Conservation (phyloP, 2,113 vertebrate species). For the Thryonomys swinderianus region DNA sequence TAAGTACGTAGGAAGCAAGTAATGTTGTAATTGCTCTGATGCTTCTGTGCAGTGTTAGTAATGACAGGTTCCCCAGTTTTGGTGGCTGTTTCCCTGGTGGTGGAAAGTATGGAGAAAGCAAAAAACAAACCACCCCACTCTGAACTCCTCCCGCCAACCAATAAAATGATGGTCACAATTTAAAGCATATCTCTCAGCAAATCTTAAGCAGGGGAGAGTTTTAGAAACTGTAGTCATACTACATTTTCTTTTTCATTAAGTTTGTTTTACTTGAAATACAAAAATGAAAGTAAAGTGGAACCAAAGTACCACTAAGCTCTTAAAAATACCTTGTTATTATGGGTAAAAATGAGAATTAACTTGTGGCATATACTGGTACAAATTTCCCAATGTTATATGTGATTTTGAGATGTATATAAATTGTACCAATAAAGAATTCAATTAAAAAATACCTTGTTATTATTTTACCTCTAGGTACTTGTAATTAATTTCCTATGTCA, state of each 20-base stretch:
- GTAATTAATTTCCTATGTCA: not conserved
- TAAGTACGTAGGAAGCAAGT: not conserved
- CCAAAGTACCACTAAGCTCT: not conserved
- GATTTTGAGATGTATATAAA: too few species aligned
- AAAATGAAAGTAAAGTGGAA: not conserved
- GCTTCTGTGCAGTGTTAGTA: rapidly evolving
- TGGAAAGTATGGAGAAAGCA: not conserved
- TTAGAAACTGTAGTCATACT: not conserved
- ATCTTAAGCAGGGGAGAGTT: not conserved
- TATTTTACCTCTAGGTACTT: not conserved
- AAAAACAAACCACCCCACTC: not conserved
- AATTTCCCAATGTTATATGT: too few species aligned
- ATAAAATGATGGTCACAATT: not conserved
- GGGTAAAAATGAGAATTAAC: too few species aligned
- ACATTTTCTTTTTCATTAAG: not conserved
- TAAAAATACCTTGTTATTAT: too few species aligned
- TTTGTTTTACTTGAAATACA: not conserved
- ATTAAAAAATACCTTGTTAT: not conserved
- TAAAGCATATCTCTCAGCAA: not conserved
- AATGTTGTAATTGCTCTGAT: not conserved
- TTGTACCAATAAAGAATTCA: too few species aligned
- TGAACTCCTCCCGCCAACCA: not conserved
- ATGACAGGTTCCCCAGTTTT: rapidly evolving
- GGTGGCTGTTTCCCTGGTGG: not conserved
- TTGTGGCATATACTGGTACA: too few species aligned